Conservation (phyloP, 2,888 invertebrate genomes). For the Neelides folsomi region DNA sequence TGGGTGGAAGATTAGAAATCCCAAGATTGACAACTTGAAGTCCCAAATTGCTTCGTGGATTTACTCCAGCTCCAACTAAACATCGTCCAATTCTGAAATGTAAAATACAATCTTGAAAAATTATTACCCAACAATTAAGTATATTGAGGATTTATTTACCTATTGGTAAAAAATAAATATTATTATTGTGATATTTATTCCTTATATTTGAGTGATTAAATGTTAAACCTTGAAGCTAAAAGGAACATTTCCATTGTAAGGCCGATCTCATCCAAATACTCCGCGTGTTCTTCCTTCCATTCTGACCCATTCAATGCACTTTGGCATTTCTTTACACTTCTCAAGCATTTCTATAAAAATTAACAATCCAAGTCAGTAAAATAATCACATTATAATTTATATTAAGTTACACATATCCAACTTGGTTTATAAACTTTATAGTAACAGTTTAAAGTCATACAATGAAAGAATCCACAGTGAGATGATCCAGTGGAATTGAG, state of each 20-base stretch:
- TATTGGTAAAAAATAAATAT: too few relatives aligned
- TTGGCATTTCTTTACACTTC: slow-evolving; percentile 45
- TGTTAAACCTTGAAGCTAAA: slow-evolving; percentile 41
- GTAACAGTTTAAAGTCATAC: slow-evolving; percentile 38
- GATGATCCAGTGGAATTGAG: slow-evolving; percentile 45
- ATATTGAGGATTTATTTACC: too few relatives aligned
- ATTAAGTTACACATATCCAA: too few relatives aligned
- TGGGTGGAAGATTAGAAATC: slow-evolving; percentile 48
- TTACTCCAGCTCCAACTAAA: slow-evolving; percentile 44
- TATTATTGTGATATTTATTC: slow-evolving; percentile 1
- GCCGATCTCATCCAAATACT: slow-evolving; percentile 44
- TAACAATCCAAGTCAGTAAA: too few relatives aligned
- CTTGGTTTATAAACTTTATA: not conserved
- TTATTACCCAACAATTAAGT: not conserved
- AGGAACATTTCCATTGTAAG: slow-evolving; percentile 50
- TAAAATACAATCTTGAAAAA: not conserved
- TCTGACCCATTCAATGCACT: slow-evolving; percentile 38
- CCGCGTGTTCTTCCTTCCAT: slow-evolving; percentile 37
- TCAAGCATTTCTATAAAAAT: slow-evolving; percentile 43
- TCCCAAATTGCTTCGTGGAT: slow-evolving; percentile 46
- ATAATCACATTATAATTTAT: too few relatives aligned
- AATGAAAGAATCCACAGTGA: slow-evolving; percentile 46
- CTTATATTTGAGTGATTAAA: not conserved
- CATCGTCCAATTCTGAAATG: slow-evolving; percentile 46
- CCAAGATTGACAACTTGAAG: slow-evolving; percentile 46